Percentiles rank a stretch among this genome's conserved stretches.
These are phyloP conservation scores for Hepsetus odoe DNA, from an alignment of 2,113 vertebrate genomes.

Conservation along the genomic window DNA sequence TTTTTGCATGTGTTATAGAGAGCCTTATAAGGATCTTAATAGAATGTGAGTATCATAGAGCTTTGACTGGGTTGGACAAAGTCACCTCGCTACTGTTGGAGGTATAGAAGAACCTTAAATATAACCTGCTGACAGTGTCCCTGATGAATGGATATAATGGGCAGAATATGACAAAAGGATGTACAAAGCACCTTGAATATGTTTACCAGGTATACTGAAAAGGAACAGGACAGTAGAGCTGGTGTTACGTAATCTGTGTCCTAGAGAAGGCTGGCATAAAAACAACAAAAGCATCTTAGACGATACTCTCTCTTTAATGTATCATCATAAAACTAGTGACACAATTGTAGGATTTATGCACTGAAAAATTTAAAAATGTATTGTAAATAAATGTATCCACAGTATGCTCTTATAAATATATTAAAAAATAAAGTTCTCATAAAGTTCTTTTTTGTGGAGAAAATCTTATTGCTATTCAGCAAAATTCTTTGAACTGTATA, in stretches of 20 bases:
- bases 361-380: too few relatives aligned
- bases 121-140: constrained; percentile 39
- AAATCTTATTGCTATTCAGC: too few relatives aligned
- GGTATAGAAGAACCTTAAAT: constrained; percentile 33
- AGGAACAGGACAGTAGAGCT: neutral
- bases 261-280: neutral
- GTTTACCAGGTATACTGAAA: neutral
- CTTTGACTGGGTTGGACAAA: constrained; percentile 37
- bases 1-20: neutral
- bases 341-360: too few relatives aligned
- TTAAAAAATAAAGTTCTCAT: too few relatives aligned
- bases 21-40: neutral
- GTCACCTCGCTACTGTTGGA: constrained; percentile 50
- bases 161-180: constrained; percentile 27
- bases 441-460: too few relatives aligned
- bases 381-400: too few relatives aligned
- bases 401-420: too few relatives aligned
- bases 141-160: constrained; percentile 40
- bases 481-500: too few relatives aligned
- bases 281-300: neutral
- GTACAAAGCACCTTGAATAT: constrained; percentile 27
- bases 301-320: neutral
- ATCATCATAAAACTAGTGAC: too few relatives aligned
- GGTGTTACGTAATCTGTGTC: neutral
- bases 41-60: neutral